Evolutionary conservation across 2,113 vertebrate species (phyloP).

Genomic region (Cyprinodon variegatus): DNA sequence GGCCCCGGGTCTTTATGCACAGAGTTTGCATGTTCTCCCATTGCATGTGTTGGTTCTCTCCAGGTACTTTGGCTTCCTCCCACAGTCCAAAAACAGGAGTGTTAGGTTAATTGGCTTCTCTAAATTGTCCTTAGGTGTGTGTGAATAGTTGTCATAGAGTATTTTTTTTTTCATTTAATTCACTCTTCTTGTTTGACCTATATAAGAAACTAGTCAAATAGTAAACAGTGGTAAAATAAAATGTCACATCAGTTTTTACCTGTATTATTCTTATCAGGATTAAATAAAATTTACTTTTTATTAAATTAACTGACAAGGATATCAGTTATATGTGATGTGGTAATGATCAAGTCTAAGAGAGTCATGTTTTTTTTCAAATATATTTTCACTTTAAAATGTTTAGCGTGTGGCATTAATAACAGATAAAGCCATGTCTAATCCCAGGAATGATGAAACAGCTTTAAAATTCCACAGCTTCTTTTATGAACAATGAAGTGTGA

Average conservation of each 20-base stretch:
- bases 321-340: too few relatives aligned
- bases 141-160: too few relatives aligned
- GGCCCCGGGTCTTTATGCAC: too few relatives aligned
- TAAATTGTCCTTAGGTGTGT: too few relatives aligned
- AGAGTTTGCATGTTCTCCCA: too few relatives aligned
- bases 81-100: too few relatives aligned
- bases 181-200: too few relatives aligned
- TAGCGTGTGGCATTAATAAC: neutral
- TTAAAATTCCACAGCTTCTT: conserved; percentile 53
- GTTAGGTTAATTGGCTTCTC: too few relatives aligned
- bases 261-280: neutral
- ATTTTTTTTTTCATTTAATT: too few relatives aligned
- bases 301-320: neutral
- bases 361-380: neutral
- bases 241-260: neutral
- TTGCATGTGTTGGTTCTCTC: too few relatives aligned
- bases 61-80: too few relatives aligned
- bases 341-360: neutral
- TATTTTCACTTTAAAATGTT: neutral
- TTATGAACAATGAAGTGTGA: conserved; percentile 59
- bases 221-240: neutral
- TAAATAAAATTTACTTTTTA: neutral
- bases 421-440: conserved; percentile 24
- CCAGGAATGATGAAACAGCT: conserved; percentile 46
- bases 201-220: neutral